A percentile compares a stretch with the other conserved stretches of the same genome.
These are phyloP conservation scores for Piaya cayana DNA, from an alignment of 2,113 vertebrate species.

Conservation along the genomic window DNA sequence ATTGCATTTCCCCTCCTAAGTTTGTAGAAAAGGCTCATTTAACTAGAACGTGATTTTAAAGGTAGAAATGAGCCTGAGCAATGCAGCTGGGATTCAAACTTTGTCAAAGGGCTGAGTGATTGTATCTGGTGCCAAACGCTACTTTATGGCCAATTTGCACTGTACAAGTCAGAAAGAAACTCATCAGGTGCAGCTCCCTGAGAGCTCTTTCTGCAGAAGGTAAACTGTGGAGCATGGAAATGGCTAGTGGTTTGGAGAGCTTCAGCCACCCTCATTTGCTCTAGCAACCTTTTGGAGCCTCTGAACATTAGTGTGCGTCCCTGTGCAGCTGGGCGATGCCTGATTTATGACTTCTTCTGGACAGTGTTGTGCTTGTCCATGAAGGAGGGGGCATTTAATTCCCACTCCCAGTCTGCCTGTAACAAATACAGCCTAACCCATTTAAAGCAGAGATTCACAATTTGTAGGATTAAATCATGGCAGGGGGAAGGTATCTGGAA, in stretches of 20 bases:
- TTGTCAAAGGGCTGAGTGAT: background rate
- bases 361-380: background rate
- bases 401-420: background rate
- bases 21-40: constrained; percentile 23
- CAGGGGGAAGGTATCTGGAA: background rate
- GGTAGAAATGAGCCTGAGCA: background rate
- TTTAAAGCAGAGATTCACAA: background rate
- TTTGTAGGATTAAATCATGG: background rate
- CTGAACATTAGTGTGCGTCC: background rate
- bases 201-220: background rate
- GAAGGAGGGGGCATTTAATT: background rate
- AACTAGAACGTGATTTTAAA: background rate
- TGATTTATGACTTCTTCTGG: background rate
- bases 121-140: background rate
- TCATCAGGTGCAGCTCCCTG: background rate
- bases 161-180: background rate
- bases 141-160: background rate
- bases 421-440: background rate
- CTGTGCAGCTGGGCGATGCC: background rate
- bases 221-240: background rate
- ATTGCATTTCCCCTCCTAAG: background rate
- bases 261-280: background rate
- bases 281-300: background rate
- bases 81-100: background rate
- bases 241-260: background rate